Conservation (phyloP, 2,888 invertebrate species). For the Asteroscopus sphinx region DNA sequence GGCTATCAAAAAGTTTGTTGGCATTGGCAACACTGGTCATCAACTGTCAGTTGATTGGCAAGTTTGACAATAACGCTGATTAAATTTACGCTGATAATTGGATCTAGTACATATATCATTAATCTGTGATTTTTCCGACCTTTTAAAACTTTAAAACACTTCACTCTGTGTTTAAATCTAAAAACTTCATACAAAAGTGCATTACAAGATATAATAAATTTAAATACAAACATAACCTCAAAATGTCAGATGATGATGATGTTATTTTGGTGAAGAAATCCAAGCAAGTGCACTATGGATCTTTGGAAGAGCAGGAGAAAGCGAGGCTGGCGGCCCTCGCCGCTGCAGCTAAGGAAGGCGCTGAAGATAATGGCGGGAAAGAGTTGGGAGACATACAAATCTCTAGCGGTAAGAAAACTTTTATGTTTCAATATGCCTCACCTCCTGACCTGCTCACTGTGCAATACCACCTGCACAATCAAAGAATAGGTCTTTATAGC, state of each 20-base stretch:
- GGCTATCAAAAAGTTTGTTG: no score
- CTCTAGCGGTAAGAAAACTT: slow-evolving; percentile 87
- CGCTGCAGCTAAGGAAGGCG: slow-evolving; percentile 90
- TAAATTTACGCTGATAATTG: not conserved
- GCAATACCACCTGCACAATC: no score
- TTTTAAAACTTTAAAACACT: no score
- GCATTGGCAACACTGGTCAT: slow-evolving; percentile 1
- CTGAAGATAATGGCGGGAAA: slow-evolving; percentile 90
- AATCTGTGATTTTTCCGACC: not conserved
- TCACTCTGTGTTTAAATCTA: not conserved
- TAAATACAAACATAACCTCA: slow-evolving; percentile 74
- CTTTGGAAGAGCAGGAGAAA: slow-evolving; percentile 95
- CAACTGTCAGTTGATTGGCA: slow-evolving; percentile 4
- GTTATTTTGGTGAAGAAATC: slow-evolving; percentile 92
- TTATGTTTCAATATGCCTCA: no score
- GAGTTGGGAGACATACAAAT: slow-evolving; percentile 92
- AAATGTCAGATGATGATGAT: slow-evolving; percentile 96
- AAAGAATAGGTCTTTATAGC: no score
- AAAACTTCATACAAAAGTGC: not conserved
- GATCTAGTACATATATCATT: no score
- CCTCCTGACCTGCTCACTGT: no score
- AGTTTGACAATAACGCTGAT: slow-evolving; percentile 8
- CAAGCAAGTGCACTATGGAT: slow-evolving; percentile 96
- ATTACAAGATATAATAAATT: slow-evolving; percentile 18
- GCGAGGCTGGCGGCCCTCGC: slow-evolving; percentile 91